Base-by-base conservation (phyloP, 2,888 invertebrate species). In the Dryocosmus kuriphilus region DNA sequence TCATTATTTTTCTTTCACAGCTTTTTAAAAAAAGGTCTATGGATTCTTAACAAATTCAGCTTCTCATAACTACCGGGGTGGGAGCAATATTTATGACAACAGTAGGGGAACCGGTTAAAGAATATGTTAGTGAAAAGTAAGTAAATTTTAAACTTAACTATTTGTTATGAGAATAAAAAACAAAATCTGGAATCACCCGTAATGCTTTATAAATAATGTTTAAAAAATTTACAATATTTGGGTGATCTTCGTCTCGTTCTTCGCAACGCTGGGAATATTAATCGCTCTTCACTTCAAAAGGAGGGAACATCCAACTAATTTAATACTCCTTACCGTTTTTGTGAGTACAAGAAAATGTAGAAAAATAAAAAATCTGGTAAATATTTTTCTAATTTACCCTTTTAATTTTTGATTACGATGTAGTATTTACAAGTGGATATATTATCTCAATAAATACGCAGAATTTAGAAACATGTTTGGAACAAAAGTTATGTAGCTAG, bases 1-100 rank as follows among this genome's bases (percentile, higher is more conserved):
- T 6, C n/a, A 9, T 62, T 75, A 19, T 80, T 30, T 77, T 77
- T 65, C 60, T 67, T 76, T 84, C 84, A 24, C 63, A 90, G 90
- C 92, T 8, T 98, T 98, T 87, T 93, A 98, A 77, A 94, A 97
- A 35, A 98, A 98, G 90, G 97, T 98, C 1, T 97, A 97, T 90
- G 96, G 96, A 0, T 93, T 98, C 60, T 93, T 98, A 41, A 94
- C 94, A 8, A n/a, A 93, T 95, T 73, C 97, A 98, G 91, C 92
- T 98, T 75, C 90, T 96, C 71, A 92, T 96, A 14, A 97, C 97
- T 0, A 92, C 94, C 8, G 91, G 94, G 9, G 93, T 95, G 16
- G 94, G 94, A 57, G 92, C 92, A 0, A 93, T 94, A n/a, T 95
- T 94, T 86, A 93, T 95, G 89, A 91, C 94, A 62, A 93, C 24